Base-by-base conservation (phyloP, 2,797 vertebrate species). In the Threskiornis aethiopicus region DNA sequence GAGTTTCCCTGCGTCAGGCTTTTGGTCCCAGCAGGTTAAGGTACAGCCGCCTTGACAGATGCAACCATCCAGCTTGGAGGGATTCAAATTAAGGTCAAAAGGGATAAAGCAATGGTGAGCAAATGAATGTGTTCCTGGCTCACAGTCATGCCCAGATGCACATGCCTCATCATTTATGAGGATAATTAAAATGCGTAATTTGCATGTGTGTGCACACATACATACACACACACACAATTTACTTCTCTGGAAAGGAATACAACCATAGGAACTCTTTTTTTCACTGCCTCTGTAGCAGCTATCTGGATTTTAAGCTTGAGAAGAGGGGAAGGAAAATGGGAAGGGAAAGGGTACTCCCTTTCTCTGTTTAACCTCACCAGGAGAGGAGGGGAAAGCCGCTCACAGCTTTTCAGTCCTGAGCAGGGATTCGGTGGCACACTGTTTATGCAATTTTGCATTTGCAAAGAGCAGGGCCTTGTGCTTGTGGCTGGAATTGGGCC, bases 11-110 rank as follows among this genome's bases (percentile, higher is more conserved):
- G 57, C 14, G 1, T 72, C 90, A 87, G 85, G 85, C 54, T 78
- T 79, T 90, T 54, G 78, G 86, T 93, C 96, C 87, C 97, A 94
- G 75, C 77, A 95, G 94, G 92, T 89, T 78, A 61, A 94, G 89
- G 69, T 57, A 89, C 65, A 44, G 79, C 64, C 1, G 4, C 69
- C 49, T 35, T 52, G 77, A 82, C 91, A 95, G 93, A 93, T 95
- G 94, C 71, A 89, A 25, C 69, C 69, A 55, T 51, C 89, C 92
- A 55, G 84, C 90, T 89, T 41, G 0, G 72, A 95, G 76, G 84
- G 87, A 96, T 93, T 80, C 69, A 92, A 96, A 97, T 93, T 93
- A 92, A 95, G 89, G 90, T 87, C 94, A 93, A 72, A 93, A 94
- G 73, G 41, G 84, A 86, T 95, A 91, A 96, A 93, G 73, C 87